phyloP scores from a whole-genome alignment of 2,888 invertebrate genomes.

The Papilio protenor region DNA sequence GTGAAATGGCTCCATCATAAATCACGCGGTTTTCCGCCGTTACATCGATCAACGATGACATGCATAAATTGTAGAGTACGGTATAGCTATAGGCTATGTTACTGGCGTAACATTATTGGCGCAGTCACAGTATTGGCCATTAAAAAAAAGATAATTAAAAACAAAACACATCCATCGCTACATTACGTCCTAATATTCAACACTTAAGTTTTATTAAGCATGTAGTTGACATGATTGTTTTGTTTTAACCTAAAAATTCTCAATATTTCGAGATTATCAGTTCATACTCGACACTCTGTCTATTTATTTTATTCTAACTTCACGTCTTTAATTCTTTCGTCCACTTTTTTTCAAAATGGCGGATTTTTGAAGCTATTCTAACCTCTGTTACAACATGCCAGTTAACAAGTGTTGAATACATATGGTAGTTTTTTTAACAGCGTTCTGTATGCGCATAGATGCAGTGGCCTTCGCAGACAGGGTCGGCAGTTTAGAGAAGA shows the following conservation, averaged over 20 bases:
- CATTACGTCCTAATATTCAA: neutral
- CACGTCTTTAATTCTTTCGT: neutral
- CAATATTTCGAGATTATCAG: neutral
- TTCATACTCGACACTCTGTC: too few species aligned
- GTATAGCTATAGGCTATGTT: neutral
- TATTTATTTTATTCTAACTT: too few species aligned
- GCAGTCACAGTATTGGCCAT: neutral
- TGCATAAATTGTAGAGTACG: constrained; percentile 13
- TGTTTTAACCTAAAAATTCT: neutral
- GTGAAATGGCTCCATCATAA: constrained; percentile 17
- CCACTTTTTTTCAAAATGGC: neutral
- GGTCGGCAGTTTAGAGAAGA: constrained; percentile 14
- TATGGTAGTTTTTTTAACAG: constrained; percentile 34
- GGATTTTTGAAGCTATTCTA: constrained; percentile 2
- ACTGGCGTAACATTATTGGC: neutral
- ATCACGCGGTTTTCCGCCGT: constrained; percentile 11
- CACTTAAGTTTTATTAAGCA: neutral
- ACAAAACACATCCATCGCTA: neutral
- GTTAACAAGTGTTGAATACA: constrained; percentile 30
- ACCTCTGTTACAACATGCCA: constrained; percentile 30
- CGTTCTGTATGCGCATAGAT: constrained; percentile 40
- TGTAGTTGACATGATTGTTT: neutral
- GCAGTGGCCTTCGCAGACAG: constrained; percentile 29
- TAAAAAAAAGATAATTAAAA: too few species aligned
- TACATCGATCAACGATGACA: constrained; percentile 21